Evolutionary conservation across 2,888 invertebrate genomes (phyloP).

Genomic region (Helobdella robusta): DNA sequence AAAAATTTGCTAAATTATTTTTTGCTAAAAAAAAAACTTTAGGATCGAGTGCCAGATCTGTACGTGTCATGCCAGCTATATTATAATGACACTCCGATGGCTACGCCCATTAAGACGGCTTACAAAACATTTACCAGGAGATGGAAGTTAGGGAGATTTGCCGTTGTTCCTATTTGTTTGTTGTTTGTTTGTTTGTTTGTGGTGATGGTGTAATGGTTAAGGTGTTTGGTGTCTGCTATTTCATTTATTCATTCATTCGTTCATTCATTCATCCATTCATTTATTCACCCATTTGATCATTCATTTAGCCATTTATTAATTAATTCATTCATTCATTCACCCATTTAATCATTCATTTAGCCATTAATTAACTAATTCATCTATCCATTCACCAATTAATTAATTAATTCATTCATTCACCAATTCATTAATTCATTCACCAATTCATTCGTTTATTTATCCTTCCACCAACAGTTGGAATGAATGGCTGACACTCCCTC

Average conservation of each 20-base stretch:
- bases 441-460: not conserved
- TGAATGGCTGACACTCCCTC: slow-evolving; percentile 84
- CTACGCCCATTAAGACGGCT: slow-evolving; percentile 75
- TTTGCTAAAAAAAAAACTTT: slow-evolving; percentile 47
- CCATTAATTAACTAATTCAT: too few species aligned
- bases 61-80: slow-evolving; percentile 75
- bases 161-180: too few species aligned
- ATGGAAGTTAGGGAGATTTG: slow-evolving; percentile 67
- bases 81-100: slow-evolving; percentile 69
- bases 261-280: too few species aligned
- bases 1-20: too few species aligned
- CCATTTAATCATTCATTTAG: too few species aligned
- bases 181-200: too few species aligned
- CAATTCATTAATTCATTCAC: not conserved
- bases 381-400: too few species aligned
- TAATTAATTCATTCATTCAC: too few species aligned
- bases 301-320: not conserved
- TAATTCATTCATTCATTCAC: not conserved
- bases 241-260: too few species aligned
- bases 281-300: too few species aligned
- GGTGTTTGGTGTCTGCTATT: too few species aligned
- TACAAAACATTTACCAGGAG: slow-evolving; percentile 83
- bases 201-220: too few species aligned
- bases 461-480: slow-evolving; percentile 67
- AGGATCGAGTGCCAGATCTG: slow-evolving; percentile 74